Evolutionary conservation across 2,888 invertebrate genomes (phyloP).

Genomic region (Altica lythri): DNA sequence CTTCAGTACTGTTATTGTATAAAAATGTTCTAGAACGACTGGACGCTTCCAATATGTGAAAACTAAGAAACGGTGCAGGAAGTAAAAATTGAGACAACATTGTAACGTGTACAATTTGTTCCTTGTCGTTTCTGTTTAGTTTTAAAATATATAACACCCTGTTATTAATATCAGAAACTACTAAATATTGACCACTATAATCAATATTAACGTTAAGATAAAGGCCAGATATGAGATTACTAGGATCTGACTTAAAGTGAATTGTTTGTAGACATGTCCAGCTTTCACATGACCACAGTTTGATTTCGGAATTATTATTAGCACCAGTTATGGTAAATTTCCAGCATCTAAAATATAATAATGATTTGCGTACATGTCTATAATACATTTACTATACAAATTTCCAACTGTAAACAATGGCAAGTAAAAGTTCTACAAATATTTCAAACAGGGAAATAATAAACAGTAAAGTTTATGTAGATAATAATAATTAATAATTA

Average conservation of each 20-base stretch:
- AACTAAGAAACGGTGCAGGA: slow-evolving; percentile 86
- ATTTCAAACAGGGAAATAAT: too few relatives aligned
- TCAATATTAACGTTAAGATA: slow-evolving; percentile 82
- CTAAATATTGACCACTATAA: slow-evolving; percentile 80
- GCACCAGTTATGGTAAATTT: slow-evolving; percentile 93
- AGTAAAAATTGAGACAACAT: slow-evolving; percentile 85
- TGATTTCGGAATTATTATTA: slow-evolving; percentile 86
- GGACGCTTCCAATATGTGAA: slow-evolving; percentile 83
- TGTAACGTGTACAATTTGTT: slow-evolving; percentile 69
- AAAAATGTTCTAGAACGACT: slow-evolving; percentile 59
- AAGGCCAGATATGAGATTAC: slow-evolving; percentile 52
- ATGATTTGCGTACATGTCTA: too few relatives aligned
- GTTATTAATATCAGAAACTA: slow-evolving; percentile 86
- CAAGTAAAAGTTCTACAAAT: too few relatives aligned
- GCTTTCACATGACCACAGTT: slow-evolving; percentile 92
- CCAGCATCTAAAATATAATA: slow-evolving; percentile 73
- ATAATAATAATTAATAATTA: too few relatives aligned
- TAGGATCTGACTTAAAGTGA: slow-evolving; percentile 64
- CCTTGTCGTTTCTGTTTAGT: slow-evolving; percentile 66
- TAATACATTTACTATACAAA: too few relatives aligned
- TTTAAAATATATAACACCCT: slow-evolving; percentile 75
- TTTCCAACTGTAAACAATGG: too few relatives aligned
- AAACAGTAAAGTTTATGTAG: too few relatives aligned
- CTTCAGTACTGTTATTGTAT: slow-evolving; percentile 58
- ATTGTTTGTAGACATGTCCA: slow-evolving; percentile 95